These are phyloP conservation scores for Sarcophaga peregrina DNA, from an alignment of 1,140 invertebrate species.

Conservation along the genomic window DNA sequence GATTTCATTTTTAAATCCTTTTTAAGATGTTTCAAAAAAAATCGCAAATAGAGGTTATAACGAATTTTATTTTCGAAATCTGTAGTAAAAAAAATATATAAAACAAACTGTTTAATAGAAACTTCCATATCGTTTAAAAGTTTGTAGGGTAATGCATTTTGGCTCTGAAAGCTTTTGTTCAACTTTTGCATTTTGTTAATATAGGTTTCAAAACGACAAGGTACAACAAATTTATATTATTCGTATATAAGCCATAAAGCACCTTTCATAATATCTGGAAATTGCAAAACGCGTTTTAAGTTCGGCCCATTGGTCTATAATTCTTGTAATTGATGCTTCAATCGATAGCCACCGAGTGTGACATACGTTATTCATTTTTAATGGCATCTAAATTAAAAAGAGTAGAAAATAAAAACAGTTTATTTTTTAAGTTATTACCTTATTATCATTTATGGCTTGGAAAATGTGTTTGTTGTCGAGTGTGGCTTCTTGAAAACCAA, in stretches of 20 bases:
- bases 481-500: slow-evolving; percentile 13
- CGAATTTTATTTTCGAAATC: slow-evolving; percentile 14
- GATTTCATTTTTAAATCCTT: too few species aligned
- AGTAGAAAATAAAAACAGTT: neutral
- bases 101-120: slow-evolving; percentile 3
- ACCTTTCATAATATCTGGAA: neutral
- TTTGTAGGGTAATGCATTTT: neutral
- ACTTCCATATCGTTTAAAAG: slow-evolving; percentile 1
- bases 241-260: too few species aligned
- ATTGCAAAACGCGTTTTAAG: neutral
- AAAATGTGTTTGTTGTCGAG: slow-evolving; percentile 29
- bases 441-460: slow-evolving; percentile 7
- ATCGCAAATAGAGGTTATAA: too few species aligned
- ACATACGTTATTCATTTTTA: neutral
- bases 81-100: neutral
- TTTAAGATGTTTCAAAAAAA: too few species aligned
- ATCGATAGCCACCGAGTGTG: neutral
- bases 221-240: too few species aligned
- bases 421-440: slow-evolving; percentile 4
- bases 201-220: too few species aligned
- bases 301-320: neutral
- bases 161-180: neutral
- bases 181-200: neutral
- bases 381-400: slow-evolving; percentile 5
- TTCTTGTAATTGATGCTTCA: neutral